Conservation (phyloP, 2,113 vertebrate species). For the Ptilonorhynchus violaceus region DNA sequence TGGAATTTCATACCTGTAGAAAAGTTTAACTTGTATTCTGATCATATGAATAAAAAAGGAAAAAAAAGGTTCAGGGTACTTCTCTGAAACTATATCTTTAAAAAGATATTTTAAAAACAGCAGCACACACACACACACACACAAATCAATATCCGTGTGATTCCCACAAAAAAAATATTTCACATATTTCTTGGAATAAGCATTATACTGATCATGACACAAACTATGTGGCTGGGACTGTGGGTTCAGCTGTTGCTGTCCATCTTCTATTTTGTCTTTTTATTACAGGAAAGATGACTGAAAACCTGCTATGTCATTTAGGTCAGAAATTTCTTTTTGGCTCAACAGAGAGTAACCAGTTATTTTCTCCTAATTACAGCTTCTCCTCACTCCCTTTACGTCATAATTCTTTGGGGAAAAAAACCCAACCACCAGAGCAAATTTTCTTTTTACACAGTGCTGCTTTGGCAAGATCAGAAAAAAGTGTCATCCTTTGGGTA, state of each 20-base stretch:
- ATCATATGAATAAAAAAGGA: background rate
- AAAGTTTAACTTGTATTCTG: background rate
- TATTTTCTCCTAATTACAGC: background rate
- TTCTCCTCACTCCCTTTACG: background rate
- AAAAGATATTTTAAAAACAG: background rate
- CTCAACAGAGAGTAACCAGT: background rate
- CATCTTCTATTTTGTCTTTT: slow-evolving; percentile 2
- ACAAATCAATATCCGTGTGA: background rate
- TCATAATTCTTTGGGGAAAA: background rate
- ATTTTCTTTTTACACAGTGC: slow-evolving; percentile 1
- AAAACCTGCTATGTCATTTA: slow-evolving; percentile 53
- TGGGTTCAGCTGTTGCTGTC: slow-evolving; percentile 5
- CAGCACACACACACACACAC: background rate
- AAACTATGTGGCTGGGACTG: background rate
- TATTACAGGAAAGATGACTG: slow-evolving; percentile 26
- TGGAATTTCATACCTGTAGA: background rate
- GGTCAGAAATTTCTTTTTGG: background rate
- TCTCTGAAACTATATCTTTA: background rate
- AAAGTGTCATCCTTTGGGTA: slow-evolving; percentile 47
- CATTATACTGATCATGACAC: background rate
- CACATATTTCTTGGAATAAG: background rate
- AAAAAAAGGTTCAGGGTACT: background rate
- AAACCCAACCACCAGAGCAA: slow-evolving; percentile 34
- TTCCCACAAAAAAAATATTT: background rate
- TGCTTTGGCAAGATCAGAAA: slow-evolving; percentile 43